phyloP scores from a whole-genome alignment of 1,140 invertebrate genomes.

The Drosophila nasuta region DNA sequence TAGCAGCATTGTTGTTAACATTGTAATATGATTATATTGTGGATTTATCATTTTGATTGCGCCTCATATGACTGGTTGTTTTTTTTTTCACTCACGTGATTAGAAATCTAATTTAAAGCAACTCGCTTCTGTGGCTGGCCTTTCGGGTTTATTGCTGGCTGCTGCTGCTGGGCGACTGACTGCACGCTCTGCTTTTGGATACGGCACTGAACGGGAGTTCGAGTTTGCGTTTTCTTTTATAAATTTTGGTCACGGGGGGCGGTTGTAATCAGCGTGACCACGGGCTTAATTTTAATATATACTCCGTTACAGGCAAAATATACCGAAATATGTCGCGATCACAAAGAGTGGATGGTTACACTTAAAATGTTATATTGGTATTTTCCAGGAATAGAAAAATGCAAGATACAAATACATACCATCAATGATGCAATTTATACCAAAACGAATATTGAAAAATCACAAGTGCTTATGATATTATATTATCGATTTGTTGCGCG shows the following conservation, averaged over 20 bases:
- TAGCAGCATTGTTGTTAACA: slow-evolving; percentile 48
- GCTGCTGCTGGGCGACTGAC: slow-evolving; percentile 66
- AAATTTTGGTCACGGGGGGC: slow-evolving; percentile 81
- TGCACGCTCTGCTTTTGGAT: slow-evolving; percentile 60
- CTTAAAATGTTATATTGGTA: too few relatives aligned
- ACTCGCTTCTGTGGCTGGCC: slow-evolving; percentile 75
- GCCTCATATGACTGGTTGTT: slow-evolving; percentile 62
- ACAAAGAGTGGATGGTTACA: too few relatives aligned
- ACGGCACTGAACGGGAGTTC: slow-evolving; percentile 68
- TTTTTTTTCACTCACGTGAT: slow-evolving; percentile 77
- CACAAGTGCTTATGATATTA: too few relatives aligned
- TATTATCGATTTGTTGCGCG: too few relatives aligned
- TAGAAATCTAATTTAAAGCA: slow-evolving; percentile 81
- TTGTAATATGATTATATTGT: slow-evolving; percentile 6
- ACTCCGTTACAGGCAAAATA: neutral
- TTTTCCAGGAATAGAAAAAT: too few relatives aligned
- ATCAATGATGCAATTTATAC: too few relatives aligned
- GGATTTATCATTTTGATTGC: slow-evolving; percentile 24
- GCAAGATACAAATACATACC: too few relatives aligned
- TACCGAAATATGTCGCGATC: neutral
- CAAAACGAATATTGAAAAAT: too few relatives aligned
- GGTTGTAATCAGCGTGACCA: slow-evolving; percentile 32
- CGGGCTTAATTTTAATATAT: neutral
- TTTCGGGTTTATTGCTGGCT: slow-evolving; percentile 75
- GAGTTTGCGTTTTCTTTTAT: slow-evolving; percentile 69